Evolutionary conservation across 2,113 vertebrate species (phyloP).

Genomic region (Odocoileus virginianus): DNA sequence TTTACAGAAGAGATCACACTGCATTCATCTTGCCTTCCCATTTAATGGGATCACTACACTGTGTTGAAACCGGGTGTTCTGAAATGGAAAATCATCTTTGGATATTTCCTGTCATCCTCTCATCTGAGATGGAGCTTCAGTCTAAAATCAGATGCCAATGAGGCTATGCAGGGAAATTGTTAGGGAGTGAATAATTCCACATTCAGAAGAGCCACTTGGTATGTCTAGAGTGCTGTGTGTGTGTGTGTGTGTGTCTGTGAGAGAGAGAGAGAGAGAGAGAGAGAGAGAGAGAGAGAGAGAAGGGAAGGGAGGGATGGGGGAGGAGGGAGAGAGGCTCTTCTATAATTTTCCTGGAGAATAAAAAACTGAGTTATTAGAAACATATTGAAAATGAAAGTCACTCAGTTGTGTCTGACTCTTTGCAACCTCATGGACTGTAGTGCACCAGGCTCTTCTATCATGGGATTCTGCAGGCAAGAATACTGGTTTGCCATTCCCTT

Average conservation of each 20-base stretch:
- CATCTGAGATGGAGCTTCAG: not conserved
- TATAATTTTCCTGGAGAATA: not conserved
- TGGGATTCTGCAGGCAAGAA: not conserved
- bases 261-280: not conserved
- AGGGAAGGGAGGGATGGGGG: too few relatives aligned
- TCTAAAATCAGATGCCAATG: not conserved
- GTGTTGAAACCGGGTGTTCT: not conserved
- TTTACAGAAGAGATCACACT: not conserved
- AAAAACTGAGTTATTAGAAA: not conserved
- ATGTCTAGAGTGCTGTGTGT: not conserved
- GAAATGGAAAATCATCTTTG: not conserved
- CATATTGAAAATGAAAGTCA: not conserved
- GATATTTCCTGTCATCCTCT: not conserved
- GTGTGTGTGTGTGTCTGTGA: not conserved
- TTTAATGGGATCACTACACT: not conserved
- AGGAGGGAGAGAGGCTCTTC: not conserved
- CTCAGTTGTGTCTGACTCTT: not conserved
- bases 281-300: accelerated
- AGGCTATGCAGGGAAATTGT: not conserved
- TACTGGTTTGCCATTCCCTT: not conserved
- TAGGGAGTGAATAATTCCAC: not conserved
- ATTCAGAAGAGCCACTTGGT: not conserved
- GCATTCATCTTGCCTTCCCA: not conserved
- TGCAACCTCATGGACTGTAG: accelerated
- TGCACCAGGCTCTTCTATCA: accelerated